phyloP scores from a whole-genome alignment of 2,113 vertebrate genomes.

The Gobius niger region DNA sequence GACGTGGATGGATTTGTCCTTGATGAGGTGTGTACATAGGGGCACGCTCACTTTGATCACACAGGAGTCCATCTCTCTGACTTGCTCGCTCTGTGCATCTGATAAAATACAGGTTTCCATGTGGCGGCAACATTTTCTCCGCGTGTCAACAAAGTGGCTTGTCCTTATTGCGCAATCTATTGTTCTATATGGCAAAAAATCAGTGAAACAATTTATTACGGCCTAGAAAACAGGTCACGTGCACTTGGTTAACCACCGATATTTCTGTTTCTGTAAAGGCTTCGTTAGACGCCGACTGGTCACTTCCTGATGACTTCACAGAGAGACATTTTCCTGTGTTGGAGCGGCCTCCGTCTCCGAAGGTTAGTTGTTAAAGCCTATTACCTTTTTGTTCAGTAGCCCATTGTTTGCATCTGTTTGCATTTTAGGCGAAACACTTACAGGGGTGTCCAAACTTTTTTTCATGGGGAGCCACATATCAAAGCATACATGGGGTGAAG shows the following conservation, averaged over 20 bases:
- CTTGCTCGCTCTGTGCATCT: background rate
- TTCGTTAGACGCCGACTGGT: constrained; percentile 81
- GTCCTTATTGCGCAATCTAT: no score
- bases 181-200: no score
- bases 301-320: constrained; percentile 69
- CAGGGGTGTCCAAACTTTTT: no score
- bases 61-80: background rate
- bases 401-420: no score
- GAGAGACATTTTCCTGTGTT: constrained; percentile 68
- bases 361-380: constrained; percentile 60
- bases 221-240: no score
- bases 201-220: no score
- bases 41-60: constrained; percentile 24
- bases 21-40: constrained; percentile 83
- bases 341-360: constrained; percentile 76
- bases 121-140: no score
- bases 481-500: no score
- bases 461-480: no score
- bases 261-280: constrained; percentile 63
- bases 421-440: constrained; percentile 53
- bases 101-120: background rate
- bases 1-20: constrained; percentile 84
- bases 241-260: no score
- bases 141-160: no score
- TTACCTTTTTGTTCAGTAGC: no score